Conservation (phyloP, 2,888 invertebrate species). For the Yponomeuta evonymella region DNA sequence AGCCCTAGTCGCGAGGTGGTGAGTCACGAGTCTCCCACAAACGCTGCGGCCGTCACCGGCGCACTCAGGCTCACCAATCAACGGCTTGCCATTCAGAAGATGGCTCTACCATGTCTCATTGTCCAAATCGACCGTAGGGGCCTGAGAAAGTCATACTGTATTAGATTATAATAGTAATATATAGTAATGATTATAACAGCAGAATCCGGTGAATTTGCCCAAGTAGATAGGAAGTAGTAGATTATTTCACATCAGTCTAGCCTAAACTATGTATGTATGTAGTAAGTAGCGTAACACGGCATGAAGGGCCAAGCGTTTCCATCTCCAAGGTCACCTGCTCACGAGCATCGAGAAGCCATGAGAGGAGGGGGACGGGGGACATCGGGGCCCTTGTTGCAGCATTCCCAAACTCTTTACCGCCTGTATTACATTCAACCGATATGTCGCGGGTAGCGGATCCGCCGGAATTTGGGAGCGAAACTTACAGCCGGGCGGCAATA, state of each 20-base stretch:
- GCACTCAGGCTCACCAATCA: not conserved
- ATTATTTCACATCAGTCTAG: not conserved
- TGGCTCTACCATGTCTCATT: not conserved
- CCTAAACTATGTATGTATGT: not conserved
- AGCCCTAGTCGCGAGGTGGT: not conserved
- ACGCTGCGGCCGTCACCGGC: not conserved
- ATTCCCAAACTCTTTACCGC: conserved; percentile 41
- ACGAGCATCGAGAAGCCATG: conserved; percentile 49
- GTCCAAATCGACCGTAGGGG: not conserved
- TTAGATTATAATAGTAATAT: not conserved
- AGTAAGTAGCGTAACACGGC: not conserved
- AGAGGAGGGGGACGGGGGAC: conserved; percentile 24
- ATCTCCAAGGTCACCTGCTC: conserved; percentile 40
- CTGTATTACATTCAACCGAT: conserved; percentile 30
- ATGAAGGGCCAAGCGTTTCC: conserved; percentile 11
- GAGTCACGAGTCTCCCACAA: conserved; percentile 3
- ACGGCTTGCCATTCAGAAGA: conserved; percentile 8
- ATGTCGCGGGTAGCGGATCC: not conserved
- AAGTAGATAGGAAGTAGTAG: not conserved
- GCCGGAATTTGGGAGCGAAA: not conserved
- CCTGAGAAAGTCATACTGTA: not conserved
- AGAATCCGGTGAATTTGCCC: not conserved
- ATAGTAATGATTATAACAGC: not conserved
- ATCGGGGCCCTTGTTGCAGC: conserved; percentile 28
- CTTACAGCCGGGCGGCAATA: not conserved